Evolutionary conservation across 2,888 invertebrate genomes (phyloP), one percentile per base, ranked within the genome.

Genomic region (Amorpha juglandis): DNA sequence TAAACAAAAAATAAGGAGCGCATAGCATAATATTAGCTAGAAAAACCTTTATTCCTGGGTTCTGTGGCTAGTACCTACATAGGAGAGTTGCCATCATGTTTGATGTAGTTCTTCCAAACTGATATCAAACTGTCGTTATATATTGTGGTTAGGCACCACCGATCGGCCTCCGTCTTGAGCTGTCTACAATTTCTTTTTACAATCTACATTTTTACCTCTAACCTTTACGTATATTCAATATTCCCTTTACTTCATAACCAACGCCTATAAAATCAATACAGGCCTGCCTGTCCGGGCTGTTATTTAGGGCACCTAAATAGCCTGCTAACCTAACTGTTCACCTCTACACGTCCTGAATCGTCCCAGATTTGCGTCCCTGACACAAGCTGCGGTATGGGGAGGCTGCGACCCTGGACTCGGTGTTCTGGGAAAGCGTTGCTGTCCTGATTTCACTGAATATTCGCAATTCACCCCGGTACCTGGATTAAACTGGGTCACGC

Each of bases 281-380:
- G 58, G 0, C 45, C 45, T 45, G 27, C 38, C 55, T 19, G 58
- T 42, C 12, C 12, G 27, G 53, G 64, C 52, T 38, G 51, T 21
- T 64, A 51, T 63, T 42, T 51, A 53, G 64, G 64, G 38, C 64
- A 53, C 64, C 64, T 38, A 64, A 42, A 64, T 64, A 53, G 38
- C 42, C 38, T 6, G 42, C 16, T 38, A 19, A 42, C 58, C 58
- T 42, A 58, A 19, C 42, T 11, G 42, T 16, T 58, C 58, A 58
- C 58, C 58, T 58, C 58, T 58, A 42, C 58, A 38, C 70, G 69
- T 77, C 75, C 77, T 73, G 70, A 70, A 19, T 16, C 62, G 74
- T 42, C 71, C 76, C 62, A 72, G 45, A 69, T 74, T 70, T 63
- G 3, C 67, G 71, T 53, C 77, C 74, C 69, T 70, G 70, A 68